Base-by-base conservation (phyloP, 2,113 vertebrate species). In the Poeciliopsis retropinna region DNA sequence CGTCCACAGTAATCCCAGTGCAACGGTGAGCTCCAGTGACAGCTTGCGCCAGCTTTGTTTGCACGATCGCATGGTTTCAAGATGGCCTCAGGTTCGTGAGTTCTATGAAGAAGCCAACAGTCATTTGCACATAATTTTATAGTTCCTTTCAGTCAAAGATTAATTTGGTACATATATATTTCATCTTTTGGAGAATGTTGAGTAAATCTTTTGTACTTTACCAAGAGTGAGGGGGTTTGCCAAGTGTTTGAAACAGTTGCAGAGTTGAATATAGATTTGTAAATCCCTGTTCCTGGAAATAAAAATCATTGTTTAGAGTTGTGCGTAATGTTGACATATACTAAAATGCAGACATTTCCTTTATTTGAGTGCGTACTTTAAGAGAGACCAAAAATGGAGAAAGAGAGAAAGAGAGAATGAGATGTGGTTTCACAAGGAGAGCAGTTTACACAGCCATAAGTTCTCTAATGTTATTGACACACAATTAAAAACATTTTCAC, bases 1-100 rank as follows among this genome's bases (percentile, higher is more conserved):
- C 0, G 41, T 76, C 75, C 71, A 81, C 0, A 92, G 3, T 2
- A 31, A 79, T 60, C n/a, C 73, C 67, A 90, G 62, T 3, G 34
- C 30, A 13, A 25, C 2, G 0, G 6, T 69, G 19, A 86, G 3
- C 60, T 30, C 64, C 27, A 91, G 32, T 0, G 66, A 13, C 19
- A 37, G 25, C 0, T 0, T 17, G 17, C 12, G 2, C 17, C 14
- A 1, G 1, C 25, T 0, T 30, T 0, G 1, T 60, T 27, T 67
- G 19, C 28, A 17, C 4, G 34, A 8, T 28, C 0, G 13, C 79
- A 83, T 86, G 60, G 10, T 80, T 60, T 67, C 10, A 14, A 44
- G 30, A 29, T 3, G 19, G 37, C 11, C 27, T 77, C 19, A 41
- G 30, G 9, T 15, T 1, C 0, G 5, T 27, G 37, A 76, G 9